These are phyloP conservation scores for Lutraria rhynchaena DNA, from an alignment of 1,140 invertebrate species.

Conservation along the genomic window DNA sequence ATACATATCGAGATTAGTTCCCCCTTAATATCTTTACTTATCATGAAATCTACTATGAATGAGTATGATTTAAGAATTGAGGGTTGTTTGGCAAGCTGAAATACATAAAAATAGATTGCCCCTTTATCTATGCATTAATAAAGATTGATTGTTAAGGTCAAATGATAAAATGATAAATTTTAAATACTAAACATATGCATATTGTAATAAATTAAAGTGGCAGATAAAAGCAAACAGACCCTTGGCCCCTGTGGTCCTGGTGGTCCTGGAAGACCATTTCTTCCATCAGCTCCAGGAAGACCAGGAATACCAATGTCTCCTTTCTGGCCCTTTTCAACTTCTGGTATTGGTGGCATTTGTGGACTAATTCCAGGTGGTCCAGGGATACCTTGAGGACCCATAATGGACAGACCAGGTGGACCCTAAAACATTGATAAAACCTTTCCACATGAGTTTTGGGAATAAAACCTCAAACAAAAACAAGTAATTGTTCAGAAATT, in stretches of 20 bases:
- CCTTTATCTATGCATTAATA: not conserved
- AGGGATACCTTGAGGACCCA: conserved; percentile 35
- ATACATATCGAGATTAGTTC: not conserved
- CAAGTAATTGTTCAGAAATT: not conserved
- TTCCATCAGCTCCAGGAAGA: conserved; percentile 38
- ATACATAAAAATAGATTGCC: not conserved
- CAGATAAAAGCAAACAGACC: conserved; percentile 1
- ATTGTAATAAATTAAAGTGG: too few species aligned
- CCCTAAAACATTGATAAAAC: conserved; percentile 40
- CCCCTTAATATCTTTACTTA: not conserved
- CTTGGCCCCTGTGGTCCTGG: conserved; percentile 29
- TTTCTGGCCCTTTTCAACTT: conserved; percentile 41
- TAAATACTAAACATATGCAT: too few species aligned
- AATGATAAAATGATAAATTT: too few species aligned
- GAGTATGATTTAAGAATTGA: too few species aligned
- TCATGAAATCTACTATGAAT: not conserved
- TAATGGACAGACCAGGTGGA: conserved; percentile 35
- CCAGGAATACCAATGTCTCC: conserved; percentile 36
- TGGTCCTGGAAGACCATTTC: conserved; percentile 35
- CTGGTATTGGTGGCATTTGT: conserved; percentile 33
- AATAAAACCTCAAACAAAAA: not conserved
- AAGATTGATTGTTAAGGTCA: not conserved
- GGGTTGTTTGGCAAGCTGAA: not conserved
- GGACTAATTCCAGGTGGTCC: conserved; percentile 30
- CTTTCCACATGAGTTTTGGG: not conserved